Conservation (phyloP, 2,797 vertebrate genomes). For the Loriculus beryllinus region DNA sequence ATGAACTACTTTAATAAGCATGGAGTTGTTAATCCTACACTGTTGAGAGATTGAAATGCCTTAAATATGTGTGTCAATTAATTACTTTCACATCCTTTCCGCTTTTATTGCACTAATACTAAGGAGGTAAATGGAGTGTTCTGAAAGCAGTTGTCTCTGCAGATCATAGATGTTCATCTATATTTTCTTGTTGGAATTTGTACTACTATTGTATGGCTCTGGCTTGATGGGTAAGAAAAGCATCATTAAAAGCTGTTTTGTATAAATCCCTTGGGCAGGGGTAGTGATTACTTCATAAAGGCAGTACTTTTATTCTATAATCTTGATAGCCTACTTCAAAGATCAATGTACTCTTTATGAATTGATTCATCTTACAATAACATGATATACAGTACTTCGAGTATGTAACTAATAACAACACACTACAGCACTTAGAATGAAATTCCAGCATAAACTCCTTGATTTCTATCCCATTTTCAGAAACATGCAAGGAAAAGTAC, state of each 20-base stretch:
- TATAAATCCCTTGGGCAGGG: background rate
- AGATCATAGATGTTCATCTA: background rate
- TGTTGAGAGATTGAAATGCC: background rate
- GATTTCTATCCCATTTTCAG: background rate
- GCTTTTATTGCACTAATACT: background rate
- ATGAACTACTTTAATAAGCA: background rate
- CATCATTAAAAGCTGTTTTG: background rate
- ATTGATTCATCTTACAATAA: constrained; percentile 11
- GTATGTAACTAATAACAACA: background rate
- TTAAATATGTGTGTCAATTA: background rate
- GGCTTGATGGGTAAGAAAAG: background rate
- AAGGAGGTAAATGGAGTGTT: background rate
- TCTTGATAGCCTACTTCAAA: background rate
- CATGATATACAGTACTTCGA: background rate
- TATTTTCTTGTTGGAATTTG: background rate
- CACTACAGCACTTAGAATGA: background rate
- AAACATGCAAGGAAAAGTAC: background rate
- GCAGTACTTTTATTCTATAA: background rate
- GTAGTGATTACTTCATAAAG: background rate
- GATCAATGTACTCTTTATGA: background rate
- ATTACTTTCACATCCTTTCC: background rate
- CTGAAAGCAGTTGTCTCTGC: background rate
- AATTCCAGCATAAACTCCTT: constrained; percentile 8
- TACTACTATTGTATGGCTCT: background rate
- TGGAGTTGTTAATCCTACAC: background rate